Evolutionary conservation across 2,113 vertebrate genomes (phyloP).

Genomic region (Pygoscelis adeliae): DNA sequence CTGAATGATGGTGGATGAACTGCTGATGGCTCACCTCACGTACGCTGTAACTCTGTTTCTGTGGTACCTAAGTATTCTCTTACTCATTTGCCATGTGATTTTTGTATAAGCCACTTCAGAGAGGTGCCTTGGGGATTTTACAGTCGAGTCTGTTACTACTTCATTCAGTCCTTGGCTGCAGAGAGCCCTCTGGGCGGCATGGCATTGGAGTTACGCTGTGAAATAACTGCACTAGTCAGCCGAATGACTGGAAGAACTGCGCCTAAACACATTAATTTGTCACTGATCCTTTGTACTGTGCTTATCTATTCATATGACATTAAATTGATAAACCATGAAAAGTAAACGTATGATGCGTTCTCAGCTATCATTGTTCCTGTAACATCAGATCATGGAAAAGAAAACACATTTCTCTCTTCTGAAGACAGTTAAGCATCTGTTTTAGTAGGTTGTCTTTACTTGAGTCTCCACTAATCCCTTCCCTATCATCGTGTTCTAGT

Average conservation of each 20-base stretch:
- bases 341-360: not conserved
- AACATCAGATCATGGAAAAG: not conserved
- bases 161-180: not conserved
- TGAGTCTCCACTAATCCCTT: not conserved
- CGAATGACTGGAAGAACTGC: not conserved
- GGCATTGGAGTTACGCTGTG: not conserved
- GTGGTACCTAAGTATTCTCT: not conserved
- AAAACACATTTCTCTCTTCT: not conserved
- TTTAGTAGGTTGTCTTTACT: not conserved
- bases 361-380: not conserved
- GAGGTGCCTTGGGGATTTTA: not conserved
- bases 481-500: not conserved
- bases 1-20: not conserved
- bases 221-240: not conserved
- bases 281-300: not conserved
- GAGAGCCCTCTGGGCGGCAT: not conserved
- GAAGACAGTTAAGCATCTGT: not conserved
- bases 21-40: not conserved
- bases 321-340: not conserved
- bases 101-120: not conserved
- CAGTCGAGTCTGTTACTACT: not conserved
- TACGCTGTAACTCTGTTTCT: fast-evolving
- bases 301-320: not conserved
- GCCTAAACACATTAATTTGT: not conserved
- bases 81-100: not conserved